These are phyloP conservation scores for Magallana angulata DNA, from an alignment of 1,140 invertebrate genomes.

Conservation along the genomic window DNA sequence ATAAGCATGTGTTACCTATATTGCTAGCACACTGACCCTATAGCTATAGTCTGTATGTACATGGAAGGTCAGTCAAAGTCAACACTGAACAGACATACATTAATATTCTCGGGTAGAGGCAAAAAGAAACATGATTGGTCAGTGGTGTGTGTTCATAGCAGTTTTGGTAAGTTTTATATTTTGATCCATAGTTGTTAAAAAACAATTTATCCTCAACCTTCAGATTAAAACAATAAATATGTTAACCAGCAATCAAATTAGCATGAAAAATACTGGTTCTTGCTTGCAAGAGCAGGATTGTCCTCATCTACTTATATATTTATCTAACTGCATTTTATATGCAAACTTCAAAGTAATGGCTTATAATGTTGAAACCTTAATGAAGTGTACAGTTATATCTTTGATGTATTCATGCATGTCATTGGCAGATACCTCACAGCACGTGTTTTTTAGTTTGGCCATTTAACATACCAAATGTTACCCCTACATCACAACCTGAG, in stretches of 20 bases:
- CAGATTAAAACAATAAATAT: no score
- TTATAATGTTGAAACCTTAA: no score
- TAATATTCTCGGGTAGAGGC: background rate
- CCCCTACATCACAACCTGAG: background rate
- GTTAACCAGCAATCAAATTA: no score
- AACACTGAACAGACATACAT: background rate
- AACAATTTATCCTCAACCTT: no score
- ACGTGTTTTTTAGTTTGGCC: constrained; percentile 21
- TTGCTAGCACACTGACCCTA: background rate
- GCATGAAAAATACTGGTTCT: no score
- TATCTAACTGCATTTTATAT: no score
- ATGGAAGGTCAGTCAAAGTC: background rate
- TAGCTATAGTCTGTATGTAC: background rate
- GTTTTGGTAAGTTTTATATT: background rate
- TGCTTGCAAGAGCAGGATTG: no score
- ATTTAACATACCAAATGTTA: background rate
- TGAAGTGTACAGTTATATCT: no score
- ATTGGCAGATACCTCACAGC: background rate
- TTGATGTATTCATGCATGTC: background rate
- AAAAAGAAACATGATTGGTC: background rate
- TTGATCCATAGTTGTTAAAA: background rate
- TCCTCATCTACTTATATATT: no score
- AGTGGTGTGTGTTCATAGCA: background rate
- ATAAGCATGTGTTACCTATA: background rate
- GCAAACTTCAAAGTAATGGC: no score